phyloP scores from a whole-genome alignment of 2,113 vertebrate species.

The Podarcis raffonei region DNA sequence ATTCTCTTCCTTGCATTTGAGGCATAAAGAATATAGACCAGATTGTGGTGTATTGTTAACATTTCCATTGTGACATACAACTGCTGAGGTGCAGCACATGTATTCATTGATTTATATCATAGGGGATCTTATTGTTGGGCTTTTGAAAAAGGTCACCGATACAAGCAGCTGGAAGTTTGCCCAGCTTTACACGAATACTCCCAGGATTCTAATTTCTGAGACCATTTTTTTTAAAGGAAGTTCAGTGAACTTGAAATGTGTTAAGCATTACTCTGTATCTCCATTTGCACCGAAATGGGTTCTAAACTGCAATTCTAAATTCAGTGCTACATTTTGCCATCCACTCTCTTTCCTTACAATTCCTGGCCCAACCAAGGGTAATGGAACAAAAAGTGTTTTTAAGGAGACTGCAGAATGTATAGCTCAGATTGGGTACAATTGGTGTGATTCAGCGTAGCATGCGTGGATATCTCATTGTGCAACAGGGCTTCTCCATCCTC shows the following conservation, averaged over 20 bases:
- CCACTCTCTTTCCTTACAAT: background rate
- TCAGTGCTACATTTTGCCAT: slow-evolving; percentile 17
- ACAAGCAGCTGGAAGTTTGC: slow-evolving; percentile 64
- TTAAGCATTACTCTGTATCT: slow-evolving; percentile 15
- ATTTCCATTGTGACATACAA: background rate
- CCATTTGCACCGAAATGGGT: slow-evolving; percentile 26
- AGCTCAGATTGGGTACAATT: background rate
- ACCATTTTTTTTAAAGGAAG: slow-evolving; percentile 19
- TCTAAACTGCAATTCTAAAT: background rate
- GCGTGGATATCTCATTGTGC: too few relatives aligned
- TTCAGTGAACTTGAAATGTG: background rate
- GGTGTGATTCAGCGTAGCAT: too few relatives aligned
- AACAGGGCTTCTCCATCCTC: too few relatives aligned
- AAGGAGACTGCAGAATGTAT: slow-evolving; percentile 35
- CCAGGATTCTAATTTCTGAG: slow-evolving; percentile 40
- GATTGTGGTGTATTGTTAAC: background rate
- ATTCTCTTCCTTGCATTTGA: too few relatives aligned
- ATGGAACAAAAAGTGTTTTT: slow-evolving; percentile 42
- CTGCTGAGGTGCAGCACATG: background rate
- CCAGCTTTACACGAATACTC: slow-evolving; percentile 61
- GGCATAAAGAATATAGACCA: background rate
- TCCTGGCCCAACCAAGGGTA: background rate
- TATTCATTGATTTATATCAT: slow-evolving; percentile 55
- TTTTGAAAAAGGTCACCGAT: slow-evolving; percentile 57
- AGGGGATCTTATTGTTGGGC: slow-evolving; percentile 43